phyloP scores from a whole-genome alignment of 2,888 invertebrate genomes.

The Troglohyphantes excavatus region DNA sequence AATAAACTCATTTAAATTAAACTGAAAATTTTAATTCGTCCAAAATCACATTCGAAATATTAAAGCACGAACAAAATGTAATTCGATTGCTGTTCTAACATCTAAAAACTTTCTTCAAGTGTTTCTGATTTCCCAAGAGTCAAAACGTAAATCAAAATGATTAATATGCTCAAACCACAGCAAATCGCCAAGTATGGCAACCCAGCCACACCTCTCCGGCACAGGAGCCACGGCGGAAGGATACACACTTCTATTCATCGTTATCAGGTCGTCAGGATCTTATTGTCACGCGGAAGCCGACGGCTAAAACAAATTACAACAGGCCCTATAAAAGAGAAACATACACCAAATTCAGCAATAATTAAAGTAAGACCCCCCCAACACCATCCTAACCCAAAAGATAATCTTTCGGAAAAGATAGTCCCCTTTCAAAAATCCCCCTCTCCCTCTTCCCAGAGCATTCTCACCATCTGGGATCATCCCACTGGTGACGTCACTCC shows the following conservation, averaged over 20 bases:
- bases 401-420: too few species aligned
- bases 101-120: background rate
- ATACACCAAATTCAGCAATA: background rate
- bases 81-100: background rate
- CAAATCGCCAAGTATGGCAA: conserved; percentile 57
- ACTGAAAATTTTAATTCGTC: too few species aligned
- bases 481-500: conserved; percentile 70
- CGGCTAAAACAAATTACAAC: conserved; percentile 39
- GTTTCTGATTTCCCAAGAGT: background rate
- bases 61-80: background rate
- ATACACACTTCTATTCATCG: conserved; percentile 71
- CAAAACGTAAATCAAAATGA: background rate
- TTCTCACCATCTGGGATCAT: conserved; percentile 22
- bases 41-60: background rate
- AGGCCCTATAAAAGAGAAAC: conserved; percentile 12
- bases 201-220: conserved; percentile 26
- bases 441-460: background rate
- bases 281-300: conserved; percentile 37
- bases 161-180: too few species aligned
- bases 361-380: background rate
- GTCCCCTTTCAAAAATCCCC: background rate
- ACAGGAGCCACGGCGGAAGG: conserved; percentile 69
- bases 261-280: conserved; percentile 68
- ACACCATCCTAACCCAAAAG: background rate
- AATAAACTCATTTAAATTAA: too few species aligned